A percentile compares a stretch with the other conserved stretches of the same genome.
Evolutionary conservation across 2,113 vertebrate genomes (phyloP).

Genomic region (Pseudonaja textilis): DNA sequence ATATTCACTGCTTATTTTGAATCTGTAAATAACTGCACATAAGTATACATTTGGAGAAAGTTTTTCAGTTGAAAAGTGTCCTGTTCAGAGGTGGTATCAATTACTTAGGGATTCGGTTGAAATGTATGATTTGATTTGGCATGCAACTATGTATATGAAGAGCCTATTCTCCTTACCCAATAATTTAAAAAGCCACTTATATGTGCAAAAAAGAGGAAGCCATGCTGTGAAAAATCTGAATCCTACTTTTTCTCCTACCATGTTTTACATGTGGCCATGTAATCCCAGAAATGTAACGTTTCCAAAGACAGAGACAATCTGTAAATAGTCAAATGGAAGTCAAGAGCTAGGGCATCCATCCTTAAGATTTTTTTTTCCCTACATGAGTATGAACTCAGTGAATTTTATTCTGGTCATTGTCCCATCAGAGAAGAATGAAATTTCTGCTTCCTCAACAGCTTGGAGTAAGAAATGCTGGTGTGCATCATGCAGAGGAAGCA

Average conservation of each 20-base stretch:
- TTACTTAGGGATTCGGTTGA: not conserved
- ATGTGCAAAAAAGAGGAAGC: not conserved
- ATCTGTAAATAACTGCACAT: not conserved
- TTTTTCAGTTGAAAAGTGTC: not conserved
- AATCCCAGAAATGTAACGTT: not conserved
- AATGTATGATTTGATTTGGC: not conserved
- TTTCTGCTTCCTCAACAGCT: not conserved
- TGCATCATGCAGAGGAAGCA: not conserved
- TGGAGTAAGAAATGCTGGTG: not conserved
- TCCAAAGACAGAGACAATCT: not conserved
- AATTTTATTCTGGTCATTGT: not conserved
- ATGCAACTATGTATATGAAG: not conserved
- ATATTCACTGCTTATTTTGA: not conserved
- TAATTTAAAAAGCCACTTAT: not conserved
- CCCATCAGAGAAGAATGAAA: not conserved
- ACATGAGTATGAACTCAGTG: not conserved
- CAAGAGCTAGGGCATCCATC: not conserved
- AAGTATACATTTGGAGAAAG: not conserved
- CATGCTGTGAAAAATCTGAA: not conserved
- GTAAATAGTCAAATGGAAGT: not conserved
- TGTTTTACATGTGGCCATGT: not conserved
- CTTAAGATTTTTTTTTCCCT: not conserved
- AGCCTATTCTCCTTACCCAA: not conserved
- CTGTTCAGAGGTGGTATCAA: not conserved
- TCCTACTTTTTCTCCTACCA: not conserved